Percentiles rank a stretch among this genome's conserved stretches.
Evolutionary conservation across 2,113 vertebrate species (phyloP).

Genomic region (Lycaon pictus): DNA sequence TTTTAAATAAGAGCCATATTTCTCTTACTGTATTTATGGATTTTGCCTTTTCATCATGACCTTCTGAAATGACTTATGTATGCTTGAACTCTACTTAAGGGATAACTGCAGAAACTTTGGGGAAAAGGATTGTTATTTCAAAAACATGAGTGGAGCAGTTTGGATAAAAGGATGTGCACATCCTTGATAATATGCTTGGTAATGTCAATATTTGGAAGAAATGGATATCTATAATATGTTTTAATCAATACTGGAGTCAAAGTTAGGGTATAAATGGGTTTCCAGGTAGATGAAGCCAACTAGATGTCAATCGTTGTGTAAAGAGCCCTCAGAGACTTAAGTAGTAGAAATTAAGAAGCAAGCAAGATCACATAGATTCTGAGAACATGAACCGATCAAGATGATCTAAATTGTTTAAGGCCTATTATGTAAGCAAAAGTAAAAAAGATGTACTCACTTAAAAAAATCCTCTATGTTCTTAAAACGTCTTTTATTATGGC

Average conservation of each 20-base stretch:
- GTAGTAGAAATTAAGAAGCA: neutral
- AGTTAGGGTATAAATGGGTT: neutral
- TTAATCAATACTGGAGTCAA: conserved; percentile 2
- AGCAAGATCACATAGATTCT: neutral
- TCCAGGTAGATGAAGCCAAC: neutral
- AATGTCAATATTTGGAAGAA: neutral
- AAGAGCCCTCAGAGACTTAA: neutral
- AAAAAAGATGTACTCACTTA: neutral
- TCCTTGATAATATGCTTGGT: conserved; percentile 53
- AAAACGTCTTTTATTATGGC: neutral
- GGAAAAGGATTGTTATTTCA: neutral
- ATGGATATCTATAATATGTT: neutral
- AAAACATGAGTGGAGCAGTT: conserved; percentile 38
- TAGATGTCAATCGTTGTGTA: neutral
- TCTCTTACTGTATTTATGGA: neutral
- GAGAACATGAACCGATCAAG: neutral
- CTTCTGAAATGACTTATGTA: conserved; percentile 43
- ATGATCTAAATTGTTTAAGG: neutral
- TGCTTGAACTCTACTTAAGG: conserved; percentile 51
- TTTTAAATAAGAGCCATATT: conserved; percentile 31
- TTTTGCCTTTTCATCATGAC: conserved; percentile 6
- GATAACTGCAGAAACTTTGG: conserved; percentile 13
- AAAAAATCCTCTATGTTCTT: neutral
- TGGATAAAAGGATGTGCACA: neutral
- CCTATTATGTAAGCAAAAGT: neutral